phyloP scores from a whole-genome alignment of 1,140 invertebrate species.

The Bactericera cockerelli region DNA sequence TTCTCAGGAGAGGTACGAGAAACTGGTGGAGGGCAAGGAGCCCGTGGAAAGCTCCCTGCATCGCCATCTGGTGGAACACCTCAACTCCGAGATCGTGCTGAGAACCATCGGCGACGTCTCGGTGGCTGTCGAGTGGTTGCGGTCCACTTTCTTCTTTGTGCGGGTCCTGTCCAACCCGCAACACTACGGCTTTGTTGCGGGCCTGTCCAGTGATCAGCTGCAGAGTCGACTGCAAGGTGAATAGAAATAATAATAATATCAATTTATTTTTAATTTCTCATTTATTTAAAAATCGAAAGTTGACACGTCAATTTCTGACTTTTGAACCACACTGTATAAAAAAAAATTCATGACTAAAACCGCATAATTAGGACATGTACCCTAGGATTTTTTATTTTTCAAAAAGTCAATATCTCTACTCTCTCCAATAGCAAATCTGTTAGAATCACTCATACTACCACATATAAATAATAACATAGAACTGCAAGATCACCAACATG shows the following conservation, averaged over 20 bases:
- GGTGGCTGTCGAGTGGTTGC: constrained; percentile 58
- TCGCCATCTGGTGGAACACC: constrained; percentile 52
- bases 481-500: neutral
- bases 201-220: constrained; percentile 35
- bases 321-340: no score
- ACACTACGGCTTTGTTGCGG: constrained; percentile 42
- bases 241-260: no score
- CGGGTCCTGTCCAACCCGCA: constrained; percentile 49
- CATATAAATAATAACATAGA: neutral
- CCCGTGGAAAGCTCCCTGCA: constrained; percentile 50
- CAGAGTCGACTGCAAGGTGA: constrained; percentile 51
- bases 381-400: no score
- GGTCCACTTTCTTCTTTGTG: constrained; percentile 62
- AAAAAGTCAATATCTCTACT: neutral
- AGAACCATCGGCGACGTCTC: constrained; percentile 50
- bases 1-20: constrained; percentile 40
- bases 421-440: neutral
- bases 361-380: no score
- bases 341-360: no score
- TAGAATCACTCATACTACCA: neutral
- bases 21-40: constrained; percentile 37
- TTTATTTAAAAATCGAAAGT: no score
- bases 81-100: constrained; percentile 65
- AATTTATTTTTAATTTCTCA: no score
- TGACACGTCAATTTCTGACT: no score